Evolutionary conservation across 2,797 vertebrate species (phyloP), one percentile per base, ranked within the genome.

Genomic region (Neopelma chrysocephalum): DNA sequence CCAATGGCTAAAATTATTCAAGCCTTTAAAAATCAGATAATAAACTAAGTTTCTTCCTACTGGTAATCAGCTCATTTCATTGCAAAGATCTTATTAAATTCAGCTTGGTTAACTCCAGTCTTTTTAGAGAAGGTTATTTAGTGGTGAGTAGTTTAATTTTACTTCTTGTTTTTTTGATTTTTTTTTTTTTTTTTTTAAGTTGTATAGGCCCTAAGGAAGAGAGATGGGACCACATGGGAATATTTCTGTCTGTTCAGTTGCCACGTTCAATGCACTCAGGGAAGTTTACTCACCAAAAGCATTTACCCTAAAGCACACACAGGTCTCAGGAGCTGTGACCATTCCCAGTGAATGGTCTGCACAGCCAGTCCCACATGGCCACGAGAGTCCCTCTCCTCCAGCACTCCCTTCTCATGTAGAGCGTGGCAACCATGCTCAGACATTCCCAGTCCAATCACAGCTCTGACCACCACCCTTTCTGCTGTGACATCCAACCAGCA

Each of bases 31-130:
- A 97, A 94, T 87, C 72, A 92, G 90, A 96, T 96, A 95, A 96
- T 94, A 97, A 97, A 95, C 64, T 34, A 95, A 89, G 88, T 96
- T 97, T 93, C 79, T 86, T 95, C 92, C 75, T 93, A 90, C 70
- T 58, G 36, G 42, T 93, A 97, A 94, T 97, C 94, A 96, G 92
- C 89, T 97, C 94, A 87, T 96, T 96, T 96, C 60, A 82, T 92
- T 96, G 80, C 89, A 94, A 96, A 96, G 95, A 92, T 91, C 93
- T 87, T 96, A 76, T 92, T 95, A 97, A 97, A 89, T 79, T 93
- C 91, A 94, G 83, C 65, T 96, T 97, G 96, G 96, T 97, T 96
- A 97, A 96, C 87, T 95, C 87, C 61, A 95, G 53, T 82, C 94
- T 95, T 76, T 71, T 94, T 82, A 92, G 32, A 95, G 93, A 96